Percentiles rank a stretch among this genome's conserved stretches.
Conservation (phyloP, 2,113 vertebrate genomes). For the Eurypyga helias region DNA sequence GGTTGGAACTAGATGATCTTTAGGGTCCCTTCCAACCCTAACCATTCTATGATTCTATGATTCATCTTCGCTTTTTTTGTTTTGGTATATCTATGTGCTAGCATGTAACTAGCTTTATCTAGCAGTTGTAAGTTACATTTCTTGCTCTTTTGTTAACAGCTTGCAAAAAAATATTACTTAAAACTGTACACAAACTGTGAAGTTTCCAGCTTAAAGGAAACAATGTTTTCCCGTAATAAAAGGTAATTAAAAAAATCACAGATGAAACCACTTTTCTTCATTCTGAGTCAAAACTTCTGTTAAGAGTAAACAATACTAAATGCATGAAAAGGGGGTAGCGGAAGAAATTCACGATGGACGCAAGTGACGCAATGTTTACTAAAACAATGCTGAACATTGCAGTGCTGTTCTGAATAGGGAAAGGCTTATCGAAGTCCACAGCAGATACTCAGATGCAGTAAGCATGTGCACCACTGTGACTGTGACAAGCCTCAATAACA, state of each 20-base stretch:
- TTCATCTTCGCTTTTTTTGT: not conserved
- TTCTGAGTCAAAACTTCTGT: not conserved
- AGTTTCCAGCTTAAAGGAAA: not conserved
- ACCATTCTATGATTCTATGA: too few species aligned
- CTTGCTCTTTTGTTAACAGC: not conserved
- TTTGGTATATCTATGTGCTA: not conserved
- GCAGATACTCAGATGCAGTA: not conserved
- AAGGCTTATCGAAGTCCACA: conserved; percentile 19
- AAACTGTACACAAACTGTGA: not conserved
- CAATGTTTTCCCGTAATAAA: not conserved
- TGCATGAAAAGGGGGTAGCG: not conserved
- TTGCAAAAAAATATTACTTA: not conserved
- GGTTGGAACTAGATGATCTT: too few species aligned
- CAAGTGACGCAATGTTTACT: not conserved
- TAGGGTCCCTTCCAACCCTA: too few species aligned
- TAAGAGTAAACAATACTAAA: not conserved
- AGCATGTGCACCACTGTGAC: not conserved
- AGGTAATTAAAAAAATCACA: not conserved
- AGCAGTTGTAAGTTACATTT: not conserved
- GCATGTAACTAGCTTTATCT: not conserved
- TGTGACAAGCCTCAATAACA: not conserved
- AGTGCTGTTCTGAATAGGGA: not conserved
- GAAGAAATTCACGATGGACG: not conserved
- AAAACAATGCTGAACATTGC: not conserved
- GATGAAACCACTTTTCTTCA: not conserved